Base-by-base conservation (phyloP, 2,888 invertebrate genomes). In the Chymomyza caudatula region DNA sequence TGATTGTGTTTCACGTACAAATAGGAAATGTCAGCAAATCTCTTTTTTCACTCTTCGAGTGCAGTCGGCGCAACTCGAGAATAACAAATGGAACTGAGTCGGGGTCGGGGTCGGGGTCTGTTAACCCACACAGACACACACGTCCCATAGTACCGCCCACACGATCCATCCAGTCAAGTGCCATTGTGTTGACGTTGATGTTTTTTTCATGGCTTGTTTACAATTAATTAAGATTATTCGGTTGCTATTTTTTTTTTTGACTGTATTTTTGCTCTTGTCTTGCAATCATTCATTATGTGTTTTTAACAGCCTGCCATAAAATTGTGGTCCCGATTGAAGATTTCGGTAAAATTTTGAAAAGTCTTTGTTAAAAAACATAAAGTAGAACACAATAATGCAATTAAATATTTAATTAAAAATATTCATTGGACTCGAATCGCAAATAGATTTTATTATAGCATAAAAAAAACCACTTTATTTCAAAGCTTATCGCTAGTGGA, bases 151-250 rank as follows among this genome's bases (percentile, higher is more conserved):
- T 11, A 37, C 11, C 29, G 11, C 29, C 8, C 29, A 25, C 25
- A 11, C 11, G 11, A 37, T 37, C 60, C 22, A n/a, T 17, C 49
- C 52, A 42, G 53, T 57, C 37, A 56, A 37, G 49, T 52, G 57
- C 60, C 62, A 42, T 49, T 56, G 22, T 58, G 52, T 65, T 37
- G 59, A 52, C 19, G 44, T 56, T 72, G 67, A 58, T 65, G 62
- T 60, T 20, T 71, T 67, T 71, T 77, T 68, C 74, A 83, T 77
- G 59, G 71, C 74, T 80, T 80, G 80, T 77, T 85, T 85, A 80
- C 77, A 79, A 67, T 80, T 80, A 85, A 80, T 80, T 83, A 67
- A 66, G 71, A 67, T 65, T 70, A 67, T 73, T 83, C 67, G 85
- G 65, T 69, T 71, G 71, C 74, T 69, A 71, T 79, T 85, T 60